A percentile compares a stretch with the other conserved stretches of the same genome.
Conservation (phyloP, 1,140 invertebrate species). For the Choristoneura fumiferana region DNA sequence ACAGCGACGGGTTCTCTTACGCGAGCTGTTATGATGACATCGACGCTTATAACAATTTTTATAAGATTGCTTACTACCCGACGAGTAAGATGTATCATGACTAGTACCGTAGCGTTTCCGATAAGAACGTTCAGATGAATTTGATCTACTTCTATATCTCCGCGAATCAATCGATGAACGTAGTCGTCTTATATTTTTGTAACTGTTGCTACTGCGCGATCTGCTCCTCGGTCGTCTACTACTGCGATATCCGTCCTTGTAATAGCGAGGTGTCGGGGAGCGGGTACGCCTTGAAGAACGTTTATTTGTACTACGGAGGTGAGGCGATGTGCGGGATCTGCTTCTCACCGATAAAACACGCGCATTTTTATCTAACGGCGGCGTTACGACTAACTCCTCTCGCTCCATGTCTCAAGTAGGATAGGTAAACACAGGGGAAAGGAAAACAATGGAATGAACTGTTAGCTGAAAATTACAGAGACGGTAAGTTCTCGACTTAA, state of each 20-base stretch:
- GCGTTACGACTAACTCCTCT: neutral
- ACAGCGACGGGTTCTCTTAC: neutral
- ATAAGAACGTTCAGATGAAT: neutral
- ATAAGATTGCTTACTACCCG: neutral
- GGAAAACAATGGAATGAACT: constrained; percentile 5
- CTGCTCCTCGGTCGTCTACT: neutral
- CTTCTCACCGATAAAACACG: neutral
- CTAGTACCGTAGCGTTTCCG: neutral
- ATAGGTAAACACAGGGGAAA: neutral
- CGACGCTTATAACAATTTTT: neutral
- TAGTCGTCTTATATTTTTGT: neutral
- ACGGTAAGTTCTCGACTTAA: neutral
- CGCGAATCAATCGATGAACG: neutral
- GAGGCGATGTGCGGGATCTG: constrained; percentile 1
- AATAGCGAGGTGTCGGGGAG: neutral
- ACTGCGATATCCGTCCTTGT: neutral
- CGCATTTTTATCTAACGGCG: neutral
- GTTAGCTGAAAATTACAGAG: neutral
- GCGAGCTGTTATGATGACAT: neutral
- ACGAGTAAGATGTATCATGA: neutral
- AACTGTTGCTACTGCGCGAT: neutral
- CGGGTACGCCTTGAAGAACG: neutral
- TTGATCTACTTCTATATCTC: neutral
- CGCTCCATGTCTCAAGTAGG: neutral
- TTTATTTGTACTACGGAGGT: neutral